Evolutionary conservation across 1,140 invertebrate species (phyloP), one percentile per base, ranked within the genome.

Genomic region (Ceratina calcarata): DNA sequence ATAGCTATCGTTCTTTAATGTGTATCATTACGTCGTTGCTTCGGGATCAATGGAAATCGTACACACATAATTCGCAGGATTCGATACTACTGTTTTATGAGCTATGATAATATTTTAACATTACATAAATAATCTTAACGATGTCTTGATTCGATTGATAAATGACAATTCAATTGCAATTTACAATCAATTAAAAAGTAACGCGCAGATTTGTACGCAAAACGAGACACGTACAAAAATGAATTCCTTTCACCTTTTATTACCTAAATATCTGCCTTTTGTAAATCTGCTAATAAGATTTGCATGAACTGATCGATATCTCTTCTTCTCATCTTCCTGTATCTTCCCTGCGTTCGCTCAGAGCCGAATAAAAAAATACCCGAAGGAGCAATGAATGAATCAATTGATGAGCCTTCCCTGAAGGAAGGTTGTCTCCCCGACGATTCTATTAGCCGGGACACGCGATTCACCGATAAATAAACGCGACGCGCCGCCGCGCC

Each of bases 381-480:
- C 37, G 6, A 45, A 45, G 37, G 37, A 45, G 37, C 37, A 45
- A 45, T 45, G 37, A 45, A 45, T 45, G 37, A 45, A 45, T 45
- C 37, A 45, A 45, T 45, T 10, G 37, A 6, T 10, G 37, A 45
- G 37, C 37, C 37, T 45, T 45, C 37, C 37, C 37, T 10, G 37
- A 45, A 45, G 37, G 37, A 45, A 45, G 37, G 45, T n/a, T 57
- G 22, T 37, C 57, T 62, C 27, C 22, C 45, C 69, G 51, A 72
- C 60, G 76, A 49, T 78, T 78, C 69, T 64, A 57, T 65, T 78
- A 65, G 45, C 60, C 16, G 49, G 27, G 20, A 72, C 69, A 78
- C 69, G 77, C 77, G 61, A 78, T 78, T 73, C 61, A 49, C 20
- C 53, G 60, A 66, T 79, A 65, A 73, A 73, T 79, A 45, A 49